These are phyloP conservation scores for Ophiothrix spiculata DNA, from an alignment of 35 echinoderm and acorn worm species.

Conservation along the genomic window DNA sequence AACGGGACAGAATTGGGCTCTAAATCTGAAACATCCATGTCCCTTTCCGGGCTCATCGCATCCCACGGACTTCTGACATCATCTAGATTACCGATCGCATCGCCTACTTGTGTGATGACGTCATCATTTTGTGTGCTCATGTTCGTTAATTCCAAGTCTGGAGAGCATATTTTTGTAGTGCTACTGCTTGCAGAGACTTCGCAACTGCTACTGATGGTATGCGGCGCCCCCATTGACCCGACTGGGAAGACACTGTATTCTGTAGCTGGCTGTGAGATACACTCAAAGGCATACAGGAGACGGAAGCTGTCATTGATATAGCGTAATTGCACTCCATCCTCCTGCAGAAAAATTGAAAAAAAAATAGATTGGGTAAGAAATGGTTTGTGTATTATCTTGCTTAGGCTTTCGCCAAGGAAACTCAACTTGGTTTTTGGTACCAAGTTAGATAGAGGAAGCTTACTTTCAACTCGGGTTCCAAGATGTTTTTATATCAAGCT, in stretches of 20 bases:
- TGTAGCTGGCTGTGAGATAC: background rate
- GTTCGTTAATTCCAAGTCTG: background rate
- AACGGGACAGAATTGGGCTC: slow-evolving; percentile 6
- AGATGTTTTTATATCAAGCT: background rate
- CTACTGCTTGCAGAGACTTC: background rate
- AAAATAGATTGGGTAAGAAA: too few relatives aligned
- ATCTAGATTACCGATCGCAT: slow-evolving; percentile 22
- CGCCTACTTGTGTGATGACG: slow-evolving; percentile 16
- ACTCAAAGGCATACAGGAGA: slow-evolving; percentile 91
- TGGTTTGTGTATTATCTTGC: background rate
- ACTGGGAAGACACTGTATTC: slow-evolving; percentile 6
- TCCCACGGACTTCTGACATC: slow-evolving; percentile 41
- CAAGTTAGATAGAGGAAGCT: too few relatives aligned
- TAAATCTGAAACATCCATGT: background rate
- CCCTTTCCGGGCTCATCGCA: background rate
- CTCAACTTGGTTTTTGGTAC: too few relatives aligned
- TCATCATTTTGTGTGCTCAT: slow-evolving; percentile 50
- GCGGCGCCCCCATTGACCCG: background rate
- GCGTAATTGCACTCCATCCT: slow-evolving; percentile 79
- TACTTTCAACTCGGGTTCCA: too few relatives aligned
- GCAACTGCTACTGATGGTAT: slow-evolving; percentile 6
- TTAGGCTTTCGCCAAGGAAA: too few relatives aligned
- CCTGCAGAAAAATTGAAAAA: too few relatives aligned
- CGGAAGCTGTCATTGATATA: slow-evolving; percentile 89
- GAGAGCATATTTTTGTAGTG: background rate